Evolutionary conservation across 1,140 invertebrate species (phyloP).

Genomic region (Leptestheria dahalacensis): DNA sequence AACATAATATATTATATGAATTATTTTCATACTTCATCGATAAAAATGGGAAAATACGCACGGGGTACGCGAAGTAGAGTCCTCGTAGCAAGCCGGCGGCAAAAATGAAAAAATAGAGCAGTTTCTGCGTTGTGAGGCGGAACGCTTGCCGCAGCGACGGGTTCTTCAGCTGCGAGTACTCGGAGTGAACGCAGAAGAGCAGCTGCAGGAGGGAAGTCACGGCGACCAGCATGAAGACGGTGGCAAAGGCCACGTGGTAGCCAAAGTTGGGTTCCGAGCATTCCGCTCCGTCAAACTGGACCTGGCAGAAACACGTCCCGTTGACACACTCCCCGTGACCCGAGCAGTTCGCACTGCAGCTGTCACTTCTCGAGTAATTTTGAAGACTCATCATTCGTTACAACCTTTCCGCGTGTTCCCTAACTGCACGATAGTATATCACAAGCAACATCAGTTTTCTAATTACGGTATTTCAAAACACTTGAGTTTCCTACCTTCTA

Average conservation of each 20-base stretch:
- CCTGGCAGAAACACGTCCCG: conserved; percentile 54
- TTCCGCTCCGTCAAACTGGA: conserved; percentile 46
- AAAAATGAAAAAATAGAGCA: conserved; percentile 77
- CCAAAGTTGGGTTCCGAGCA: conserved; percentile 44
- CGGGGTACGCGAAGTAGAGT: conserved; percentile 76
- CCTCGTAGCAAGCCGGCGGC: conserved; percentile 67
- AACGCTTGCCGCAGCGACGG: conserved; percentile 63
- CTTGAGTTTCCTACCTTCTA: no score
- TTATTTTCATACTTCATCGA: no score
- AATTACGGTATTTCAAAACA: no score
- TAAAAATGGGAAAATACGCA: no score
- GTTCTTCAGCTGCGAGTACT: conserved; percentile 67
- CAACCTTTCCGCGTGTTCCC: no score
- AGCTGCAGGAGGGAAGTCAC: conserved; percentile 75
- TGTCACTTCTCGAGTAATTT: no score
- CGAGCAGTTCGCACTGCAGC: conserved; percentile 51
- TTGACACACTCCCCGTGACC: conserved; percentile 82
- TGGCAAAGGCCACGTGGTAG: conserved; percentile 56
- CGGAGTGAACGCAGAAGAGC: conserved; percentile 61
- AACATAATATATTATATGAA: no score
- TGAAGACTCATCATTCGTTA: no score
- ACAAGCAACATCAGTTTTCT: no score
- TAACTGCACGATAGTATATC: no score
- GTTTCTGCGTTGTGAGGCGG: conserved; percentile 76
- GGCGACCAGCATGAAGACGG: conserved; percentile 64